Evolutionary conservation across 1,140 invertebrate genomes (phyloP), one percentile per base, ranked within the genome.

Genomic region (Lepidurus apus): DNA sequence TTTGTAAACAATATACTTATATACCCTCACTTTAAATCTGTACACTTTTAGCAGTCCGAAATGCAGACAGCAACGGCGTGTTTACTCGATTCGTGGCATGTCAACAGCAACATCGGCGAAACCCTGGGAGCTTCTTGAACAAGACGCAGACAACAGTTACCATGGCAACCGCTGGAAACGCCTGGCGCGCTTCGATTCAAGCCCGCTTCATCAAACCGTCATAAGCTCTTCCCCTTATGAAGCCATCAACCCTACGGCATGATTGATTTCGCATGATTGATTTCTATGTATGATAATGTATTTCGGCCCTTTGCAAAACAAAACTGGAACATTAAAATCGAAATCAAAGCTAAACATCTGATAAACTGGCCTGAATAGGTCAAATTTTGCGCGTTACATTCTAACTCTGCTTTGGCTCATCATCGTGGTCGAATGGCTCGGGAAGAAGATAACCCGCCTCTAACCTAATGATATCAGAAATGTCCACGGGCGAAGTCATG

Each of bases 31-130:
- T 13, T n/a, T 1, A 65, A 65, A 65, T 13, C 17, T n/a, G 21
- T 7, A 21, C 13, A 65, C 53, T 21, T 65, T 65, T 65, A n/a
- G 7, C 53, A 21, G 13, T 65, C 6, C 1, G 21, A 17, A 65
- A 65, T 8, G 17, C 13, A 17, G 53, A 65, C 53, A 65, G 53
- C 53, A 65, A 65, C 53, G 13, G 53, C 53, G 53, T 65, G 53
- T 65, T 65, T 65, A 65, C 53, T 65, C 13, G 53, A 65, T 65
- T 17, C 53, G 53, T 65, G 53, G 53, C 53, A 65, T 65, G 53
- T 65, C 53, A 65, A 65, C 53, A 65, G 53, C 53, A 65, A 65
- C 53, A 65, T 65, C 21, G n/a, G 13, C 4, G 53, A n/a, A 21
- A 21, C 17, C 53, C 53, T 65, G 17, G 53, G 53, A 65, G 53